phyloP scores from a whole-genome alignment of 1,140 invertebrate species.

The Drosophila grimshawi region DNA sequence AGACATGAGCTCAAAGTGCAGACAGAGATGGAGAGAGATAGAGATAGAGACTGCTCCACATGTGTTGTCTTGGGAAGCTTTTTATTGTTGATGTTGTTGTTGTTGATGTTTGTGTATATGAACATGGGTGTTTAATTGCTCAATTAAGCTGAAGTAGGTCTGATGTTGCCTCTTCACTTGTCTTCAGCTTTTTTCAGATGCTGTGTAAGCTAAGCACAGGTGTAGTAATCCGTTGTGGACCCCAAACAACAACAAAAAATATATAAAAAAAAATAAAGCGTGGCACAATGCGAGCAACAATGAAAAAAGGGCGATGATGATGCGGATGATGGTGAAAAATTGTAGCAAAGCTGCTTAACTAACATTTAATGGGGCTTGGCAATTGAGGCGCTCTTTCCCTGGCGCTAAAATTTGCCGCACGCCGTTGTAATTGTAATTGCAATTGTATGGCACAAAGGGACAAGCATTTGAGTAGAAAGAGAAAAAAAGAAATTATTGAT shows the following conservation, averaged over 20 bases:
- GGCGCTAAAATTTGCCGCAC: constrained; percentile 71
- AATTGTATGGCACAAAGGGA: constrained; percentile 4
- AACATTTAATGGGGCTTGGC: constrained; percentile 57
- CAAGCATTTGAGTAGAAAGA: background rate
- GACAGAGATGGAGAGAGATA: constrained; percentile 17
- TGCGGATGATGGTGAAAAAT: constrained; percentile 17
- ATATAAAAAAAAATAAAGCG: constrained; percentile 33
- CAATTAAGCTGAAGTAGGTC: constrained; percentile 81
- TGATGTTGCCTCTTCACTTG: constrained; percentile 40
- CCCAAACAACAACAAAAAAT: constrained; percentile 26
- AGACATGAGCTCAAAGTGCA: constrained; percentile 62
- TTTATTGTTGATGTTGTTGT: constrained; percentile 54
- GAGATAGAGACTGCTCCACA: constrained; percentile 65
- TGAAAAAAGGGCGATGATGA: constrained; percentile 13
- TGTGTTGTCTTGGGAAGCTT: constrained; percentile 75
- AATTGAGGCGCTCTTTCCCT: constrained; percentile 23
- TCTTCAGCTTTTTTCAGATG: constrained; percentile 30
- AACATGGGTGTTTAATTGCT: constrained; percentile 83
- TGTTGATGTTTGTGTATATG: constrained; percentile 46
- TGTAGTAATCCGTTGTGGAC: constrained; percentile 65
- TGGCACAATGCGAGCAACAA: constrained; percentile 41
- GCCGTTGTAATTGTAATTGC: constrained; percentile 56
- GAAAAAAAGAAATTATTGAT: constrained; percentile 25
- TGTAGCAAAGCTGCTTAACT: constrained; percentile 70
- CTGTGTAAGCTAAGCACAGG: constrained; percentile 50